Conservation (phyloP, 2,888 invertebrate genomes). For the Caenorhabditis uteleia region DNA sequence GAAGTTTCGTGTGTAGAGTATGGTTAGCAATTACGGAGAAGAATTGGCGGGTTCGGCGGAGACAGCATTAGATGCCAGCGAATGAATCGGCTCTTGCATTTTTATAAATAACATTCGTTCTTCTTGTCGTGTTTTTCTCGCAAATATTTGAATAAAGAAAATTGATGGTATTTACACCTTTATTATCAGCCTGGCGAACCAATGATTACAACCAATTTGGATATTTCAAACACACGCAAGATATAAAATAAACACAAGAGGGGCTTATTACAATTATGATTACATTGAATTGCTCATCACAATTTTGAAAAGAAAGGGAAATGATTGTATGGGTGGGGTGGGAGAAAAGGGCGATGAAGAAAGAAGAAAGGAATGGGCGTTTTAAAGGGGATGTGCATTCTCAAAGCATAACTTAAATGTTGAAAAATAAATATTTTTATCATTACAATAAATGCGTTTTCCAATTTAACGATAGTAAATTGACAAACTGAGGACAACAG, state of each 20-base stretch:
- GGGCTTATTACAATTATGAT: conserved; percentile 21
- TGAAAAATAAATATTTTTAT: not conserved
- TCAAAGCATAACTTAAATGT: not conserved
- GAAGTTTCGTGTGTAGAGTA: too few species aligned
- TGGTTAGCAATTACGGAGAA: too few species aligned
- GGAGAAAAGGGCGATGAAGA: not conserved
- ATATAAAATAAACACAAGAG: conserved; percentile 4
- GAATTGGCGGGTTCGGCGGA: too few species aligned
- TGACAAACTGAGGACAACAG: conserved; percentile 39
- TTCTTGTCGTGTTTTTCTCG: too few species aligned
- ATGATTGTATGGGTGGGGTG: conserved; percentile 2
- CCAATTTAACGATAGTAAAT: conserved; percentile 25
- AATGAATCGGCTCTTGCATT: too few species aligned
- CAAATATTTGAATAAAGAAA: too few species aligned
- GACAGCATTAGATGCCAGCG: too few species aligned
- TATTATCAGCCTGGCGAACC: too few species aligned
- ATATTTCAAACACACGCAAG: too few species aligned
- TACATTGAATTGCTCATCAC: conserved; percentile 21
- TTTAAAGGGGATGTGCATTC: not conserved
- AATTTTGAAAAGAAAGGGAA: conserved; percentile 4
- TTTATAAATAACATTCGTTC: too few species aligned
- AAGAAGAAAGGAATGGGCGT: not conserved
- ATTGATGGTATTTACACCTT: too few species aligned
- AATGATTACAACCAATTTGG: not conserved
- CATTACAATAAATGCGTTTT: conserved; percentile 9